Evolutionary conservation across 2,888 invertebrate species (phyloP), one percentile per base, ranked within the genome.

Genomic region (Formica aserva): DNA sequence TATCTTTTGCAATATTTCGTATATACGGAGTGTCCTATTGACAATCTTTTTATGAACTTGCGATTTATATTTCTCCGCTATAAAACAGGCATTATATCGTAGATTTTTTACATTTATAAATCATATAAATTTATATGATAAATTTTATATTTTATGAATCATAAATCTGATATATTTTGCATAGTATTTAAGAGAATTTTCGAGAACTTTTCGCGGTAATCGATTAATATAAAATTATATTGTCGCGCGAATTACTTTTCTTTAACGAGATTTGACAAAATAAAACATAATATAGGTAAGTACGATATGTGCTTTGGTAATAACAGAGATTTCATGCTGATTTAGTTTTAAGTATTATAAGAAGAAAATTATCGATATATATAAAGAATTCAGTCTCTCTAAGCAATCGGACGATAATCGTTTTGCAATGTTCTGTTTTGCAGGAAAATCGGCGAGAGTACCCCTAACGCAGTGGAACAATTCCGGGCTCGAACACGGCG

Each of bases 391-490:
- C 8, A n/a, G n/a, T 75, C 0, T 6, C 32, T 6, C 5, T 78
- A 11, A 3, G 26, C 22, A 35, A 65, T 22, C 9, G 4, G 6
- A 26, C 26, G n/a, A 60, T 57, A 41, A 65, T 52, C 6, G 1
- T 52, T 26, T 11, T 75, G 22, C 26, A 26, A 77, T 45, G 18
- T 84, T 85, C 82, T 78, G 35, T 88, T 91, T 93, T 92, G 22
- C 94, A 94, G 94, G 92, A 0, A 91, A 92, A 80, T 80, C 83
- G 4, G 35, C 76, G 66, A 91, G 91, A 80, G 71, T 90, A n/a
- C 88, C 91, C 9, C 35, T 88, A 18, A 85, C 86, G 8, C 92
- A 93, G 57, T 94, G 94, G 94, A 94, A 91, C 65, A 52, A 52
- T n/a, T 89, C 92, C 0, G 92, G 92, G 38, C 84, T 86, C n/a